Evolutionary conservation across 2,113 vertebrate species (phyloP), one percentile per base, ranked within the genome.

Genomic region (Amia ocellicauda): DNA sequence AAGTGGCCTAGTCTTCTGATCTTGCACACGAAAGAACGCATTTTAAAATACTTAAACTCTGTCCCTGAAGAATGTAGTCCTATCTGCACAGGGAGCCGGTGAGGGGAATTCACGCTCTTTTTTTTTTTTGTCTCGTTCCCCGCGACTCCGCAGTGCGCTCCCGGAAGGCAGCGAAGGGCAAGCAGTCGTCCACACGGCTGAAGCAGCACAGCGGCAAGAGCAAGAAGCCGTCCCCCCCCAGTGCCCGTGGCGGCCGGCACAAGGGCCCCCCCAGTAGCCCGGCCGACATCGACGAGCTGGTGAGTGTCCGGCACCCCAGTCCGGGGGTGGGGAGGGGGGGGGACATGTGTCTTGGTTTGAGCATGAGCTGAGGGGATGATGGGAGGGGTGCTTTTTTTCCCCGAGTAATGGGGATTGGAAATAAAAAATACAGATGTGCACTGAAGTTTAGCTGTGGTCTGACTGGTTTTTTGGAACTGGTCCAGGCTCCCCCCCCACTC

Each of bases 101-200:
- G n/a, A n/a, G n/a, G n/a, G n/a, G n/a, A n/a, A n/a, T n/a, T n/a
- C n/a, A n/a, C n/a, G n/a, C n/a, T n/a, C n/a, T n/a, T n/a, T n/a
- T n/a, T n/a, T n/a, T n/a, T n/a, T n/a, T n/a, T n/a, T n/a, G n/a
- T n/a, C n/a, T n/a, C n/a, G n/a, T n/a, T n/a, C n/a, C n/a, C n/a
- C n/a, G n/a, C n/a, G n/a, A n/a, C n/a, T n/a, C n/a, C n/a, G 55
- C 83, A 99, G 97, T 97, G 88, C 90, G 96, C 73, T 90, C 94
- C 50, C 86, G 93, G 63, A 99, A 88, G 76, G 73, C 76, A 50
- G 16, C 76, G 54, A 93, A 88, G 64, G 78, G 74, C 26, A 96
- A 92, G 74, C 84, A 86, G 60, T 72, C 73, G 65, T 68, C 60
- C 51, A 66, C 75, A 64, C 67, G 76, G 58, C 74, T 2, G 23